Conservation (phyloP, 2,888 invertebrate species). For the Campoletis raptor region DNA sequence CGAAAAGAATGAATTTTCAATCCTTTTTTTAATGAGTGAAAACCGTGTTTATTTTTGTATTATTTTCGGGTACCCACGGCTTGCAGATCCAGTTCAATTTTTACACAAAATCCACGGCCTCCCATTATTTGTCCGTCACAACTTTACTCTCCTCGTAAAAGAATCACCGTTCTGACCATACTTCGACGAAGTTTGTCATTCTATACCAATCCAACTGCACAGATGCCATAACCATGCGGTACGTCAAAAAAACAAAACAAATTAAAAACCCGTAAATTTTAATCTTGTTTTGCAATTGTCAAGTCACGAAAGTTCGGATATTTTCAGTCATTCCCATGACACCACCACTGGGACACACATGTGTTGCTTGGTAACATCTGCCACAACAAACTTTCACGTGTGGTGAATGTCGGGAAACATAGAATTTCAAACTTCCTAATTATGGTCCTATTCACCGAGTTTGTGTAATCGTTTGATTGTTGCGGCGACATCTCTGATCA, state of each 20-base stretch:
- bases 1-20: not conserved
- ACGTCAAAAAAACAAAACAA: not conserved
- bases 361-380: conserved; percentile 71
- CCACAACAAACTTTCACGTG: conserved; percentile 63
- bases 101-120: conserved; percentile 81
- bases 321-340: conserved; percentile 12
- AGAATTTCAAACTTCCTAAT: not conserved
- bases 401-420: not conserved
- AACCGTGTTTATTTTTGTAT: not conserved
- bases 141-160: conserved; percentile 18
- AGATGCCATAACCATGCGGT: not conserved
- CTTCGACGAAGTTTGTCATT: conserved; percentile 6
- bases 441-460: not conserved
- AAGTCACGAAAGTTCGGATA: conserved; percentile 4
- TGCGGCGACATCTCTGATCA: no score
- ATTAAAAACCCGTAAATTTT: conserved; percentile 18
- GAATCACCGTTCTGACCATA: not conserved
- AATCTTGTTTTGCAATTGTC: conserved; percentile 2
- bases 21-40: conserved; percentile 13
- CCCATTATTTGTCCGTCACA: conserved; percentile 75
- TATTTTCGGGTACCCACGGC: conserved; percentile 78
- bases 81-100: conserved; percentile 81
- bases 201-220: not conserved
- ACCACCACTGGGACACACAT: conserved; percentile 10
- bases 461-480: not conserved